Base-by-base conservation (phyloP, 53 echinoderm and acorn worm genomes). In the Crossaster papposus region DNA sequence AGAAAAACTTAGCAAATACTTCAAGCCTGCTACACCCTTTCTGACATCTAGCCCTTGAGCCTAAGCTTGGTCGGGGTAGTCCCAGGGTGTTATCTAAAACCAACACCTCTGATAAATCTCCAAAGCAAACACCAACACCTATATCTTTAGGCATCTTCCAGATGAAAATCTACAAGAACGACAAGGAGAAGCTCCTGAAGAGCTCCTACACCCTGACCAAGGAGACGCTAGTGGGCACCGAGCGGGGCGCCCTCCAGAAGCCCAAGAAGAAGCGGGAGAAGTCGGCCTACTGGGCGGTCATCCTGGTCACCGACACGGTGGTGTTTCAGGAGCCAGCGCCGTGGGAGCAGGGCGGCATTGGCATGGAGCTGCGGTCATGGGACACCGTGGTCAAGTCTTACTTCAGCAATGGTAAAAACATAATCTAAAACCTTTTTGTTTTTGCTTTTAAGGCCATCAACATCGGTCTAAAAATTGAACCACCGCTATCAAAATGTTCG, bases 181-280 rank as follows among this genome's bases (percentile, higher is more conserved):
- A 91, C 34, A 81, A 88, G 28, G 96, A 96, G 78, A 73, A 90
- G 54, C 71, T 94, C 23, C 85, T 96, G 54, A 96, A 96, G 78
- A 68, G 79, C 51, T 90, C 96, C 0, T 96, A 89, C 83, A 96
- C 94, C 10, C 76, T 96, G 31, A 94, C 94, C 70, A 90, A 88
- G 82, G 91, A 94, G 15, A 94, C 83, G 23, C 92, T 92, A 23
- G 96, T 91, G 2, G 96, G 96, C 29, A 96, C 96, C 26, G 96
- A 96, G 86, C 81, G 94, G 33, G 96, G 96, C 29, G 91, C 90
- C n/a, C 74, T 95, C 24, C 90, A 94, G 51, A 90, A 79, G 30
- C 55, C 70, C 1, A 80, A 79, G 72, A 92, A 88, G n/a, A 64
- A 73, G 65, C 54, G 73, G 0, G 85, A 58, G 33, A 78, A 85